Conservation (phyloP, 1,140 invertebrate genomes). For the Aporrectodea caliginosa region DNA sequence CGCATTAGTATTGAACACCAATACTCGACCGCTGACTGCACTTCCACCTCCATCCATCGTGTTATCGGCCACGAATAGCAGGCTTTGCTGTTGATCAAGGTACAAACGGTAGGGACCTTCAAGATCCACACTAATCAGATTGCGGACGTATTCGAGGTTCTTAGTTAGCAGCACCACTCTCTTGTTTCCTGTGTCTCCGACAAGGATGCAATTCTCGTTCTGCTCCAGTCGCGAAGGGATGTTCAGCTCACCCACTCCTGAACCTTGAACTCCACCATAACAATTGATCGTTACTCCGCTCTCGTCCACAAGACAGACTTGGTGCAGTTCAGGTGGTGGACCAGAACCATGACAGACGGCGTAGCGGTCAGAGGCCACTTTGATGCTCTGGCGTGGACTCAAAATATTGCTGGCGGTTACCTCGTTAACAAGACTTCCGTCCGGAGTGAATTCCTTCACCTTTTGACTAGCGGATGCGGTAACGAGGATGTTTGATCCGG, state of each 20-base stretch:
- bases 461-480: not conserved
- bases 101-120: not conserved
- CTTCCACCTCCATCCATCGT: not conserved
- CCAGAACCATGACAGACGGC: not conserved
- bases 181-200: not conserved
- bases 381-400: not conserved
- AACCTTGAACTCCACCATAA: not conserved
- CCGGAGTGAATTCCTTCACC: not conserved
- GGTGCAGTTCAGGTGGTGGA: not conserved
- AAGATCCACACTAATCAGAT: not conserved
- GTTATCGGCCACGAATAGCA: not conserved
- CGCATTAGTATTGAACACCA: not conserved
- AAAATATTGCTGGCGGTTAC: not conserved
- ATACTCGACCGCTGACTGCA: not conserved
- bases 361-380: not conserved
- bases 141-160: not conserved
- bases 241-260: not conserved
- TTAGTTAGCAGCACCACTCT: not conserved
- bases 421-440: not conserved
- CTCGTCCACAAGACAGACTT: not conserved
- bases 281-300: not conserved
- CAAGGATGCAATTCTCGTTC: not conserved
- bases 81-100: not conserved
- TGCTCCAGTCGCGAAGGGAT: not conserved
- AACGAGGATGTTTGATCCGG: not conserved